phyloP scores from a whole-genome alignment of 2,888 invertebrate genomes.

The Sinopyrophorus schimmeli region DNA sequence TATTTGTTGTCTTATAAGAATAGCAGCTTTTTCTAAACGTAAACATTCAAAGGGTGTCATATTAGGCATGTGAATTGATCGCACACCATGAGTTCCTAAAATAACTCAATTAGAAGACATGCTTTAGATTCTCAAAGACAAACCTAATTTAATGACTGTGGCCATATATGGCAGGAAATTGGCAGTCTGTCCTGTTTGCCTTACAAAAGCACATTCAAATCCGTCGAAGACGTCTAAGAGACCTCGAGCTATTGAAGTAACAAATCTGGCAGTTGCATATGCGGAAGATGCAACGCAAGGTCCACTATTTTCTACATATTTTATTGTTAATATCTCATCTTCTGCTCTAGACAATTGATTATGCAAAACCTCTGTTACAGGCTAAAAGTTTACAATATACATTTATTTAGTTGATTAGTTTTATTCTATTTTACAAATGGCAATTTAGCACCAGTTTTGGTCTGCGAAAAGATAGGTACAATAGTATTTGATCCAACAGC shows the following conservation, averaged over 20 bases:
- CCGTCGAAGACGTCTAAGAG: slow-evolving; percentile 44
- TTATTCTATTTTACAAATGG: slow-evolving; percentile 6
- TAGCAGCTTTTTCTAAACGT: slow-evolving; percentile 43
- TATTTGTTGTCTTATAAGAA: slow-evolving; percentile 44
- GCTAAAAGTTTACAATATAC: slow-evolving; percentile 15
- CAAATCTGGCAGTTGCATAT: slow-evolving; percentile 47
- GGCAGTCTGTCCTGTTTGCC: slow-evolving; percentile 49
- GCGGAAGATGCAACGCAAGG: slow-evolving; percentile 44
- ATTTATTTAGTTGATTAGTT: background rate
- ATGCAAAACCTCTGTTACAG: slow-evolving; percentile 36
- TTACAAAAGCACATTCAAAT: slow-evolving; percentile 51
- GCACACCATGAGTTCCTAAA: slow-evolving; percentile 47
- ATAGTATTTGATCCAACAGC: slow-evolving; percentile 44
- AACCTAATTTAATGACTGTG: slow-evolving; percentile 47
- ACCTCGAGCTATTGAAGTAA: slow-evolving; percentile 46
- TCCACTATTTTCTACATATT: slow-evolving; percentile 40
- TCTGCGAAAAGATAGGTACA: slow-evolving; percentile 50
- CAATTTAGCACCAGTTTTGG: slow-evolving; percentile 35
- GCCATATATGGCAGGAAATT: slow-evolving; percentile 51
- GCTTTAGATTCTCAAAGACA: slow-evolving; percentile 1
- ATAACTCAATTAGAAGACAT: no score
- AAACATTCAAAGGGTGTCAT: slow-evolving; percentile 45
- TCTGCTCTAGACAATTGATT: slow-evolving; percentile 43
- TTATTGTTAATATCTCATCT: slow-evolving; percentile 41
- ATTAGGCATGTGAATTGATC: slow-evolving; percentile 49